Base-by-base conservation (phyloP, 2,797 vertebrate genomes). In the Rhinella marina region DNA sequence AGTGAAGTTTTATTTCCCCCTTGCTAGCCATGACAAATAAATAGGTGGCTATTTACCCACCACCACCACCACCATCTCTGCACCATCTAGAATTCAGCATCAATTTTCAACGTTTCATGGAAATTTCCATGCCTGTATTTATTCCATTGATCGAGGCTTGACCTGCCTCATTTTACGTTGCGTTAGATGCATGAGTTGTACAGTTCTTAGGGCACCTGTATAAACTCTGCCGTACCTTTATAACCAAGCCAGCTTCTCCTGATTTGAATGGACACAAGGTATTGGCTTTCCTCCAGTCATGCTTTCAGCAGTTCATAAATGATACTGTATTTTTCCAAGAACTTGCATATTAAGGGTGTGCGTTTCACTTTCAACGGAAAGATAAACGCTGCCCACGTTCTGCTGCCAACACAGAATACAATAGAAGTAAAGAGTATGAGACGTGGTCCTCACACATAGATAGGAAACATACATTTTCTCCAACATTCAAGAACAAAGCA, bases 301-400 rank as follows among this genome's bases (percentile, higher is more conserved):
- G 14, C 48, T 66, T 82, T 82, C 62, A 82, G 81, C 62, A 82
- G n/a, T 82, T 82, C 48, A 50, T 16, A 82, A 66, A 66, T 52
- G 52, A 68, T 21, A 52, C 81, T 82, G 81, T 68, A 82, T 66
- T 68, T 82, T 48, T 82, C 81, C 27, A 82, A 82, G 50, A 29
- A 25, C 81, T 27, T 82, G 23, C 25, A 77, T 54, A 77, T 77
- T 54, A 25, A 25, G n/a, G 25, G 75, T 77, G n/a, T 54, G 41
- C 41, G 23, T 25, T 54, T 77, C 50, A 25, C n/a, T 77, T 54
- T 77, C 75, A 77, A 16, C 25, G 75, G 54, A 77, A 77, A 54
- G 48, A 52, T 13, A 77, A 77, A 77, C 48, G 54, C 75, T 54
- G 50, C 2, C 23, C 75, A 77, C 48, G 54, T 77, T 77, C n/a